These are phyloP conservation scores for Zeus faber DNA, from an alignment of 2,113 vertebrate genomes.

Conservation along the genomic window DNA sequence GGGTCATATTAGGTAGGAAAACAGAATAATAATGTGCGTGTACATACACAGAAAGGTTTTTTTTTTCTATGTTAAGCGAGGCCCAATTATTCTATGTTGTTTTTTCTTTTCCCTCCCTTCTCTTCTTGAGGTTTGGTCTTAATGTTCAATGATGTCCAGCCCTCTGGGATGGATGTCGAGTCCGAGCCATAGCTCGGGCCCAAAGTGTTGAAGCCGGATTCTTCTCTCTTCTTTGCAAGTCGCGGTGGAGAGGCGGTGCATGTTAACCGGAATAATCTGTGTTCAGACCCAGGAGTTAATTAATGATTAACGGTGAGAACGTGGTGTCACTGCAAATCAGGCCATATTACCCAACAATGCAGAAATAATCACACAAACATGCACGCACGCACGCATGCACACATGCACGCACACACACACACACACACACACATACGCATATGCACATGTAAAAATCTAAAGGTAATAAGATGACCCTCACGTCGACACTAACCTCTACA, in stretches of 20 bases:
- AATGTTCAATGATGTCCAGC: no score
- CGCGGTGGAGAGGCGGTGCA: not conserved
- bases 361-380: not conserved
- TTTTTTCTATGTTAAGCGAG: no score
- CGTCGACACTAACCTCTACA: constrained; percentile 8
- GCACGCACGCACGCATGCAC: not conserved
- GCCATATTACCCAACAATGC: not conserved
- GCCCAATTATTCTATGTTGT: no score
- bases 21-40: no score
- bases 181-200: no score
- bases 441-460: not conserved
- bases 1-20: no score
- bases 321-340: not conserved
- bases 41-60: no score
- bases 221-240: no score
- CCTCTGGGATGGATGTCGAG: no score
- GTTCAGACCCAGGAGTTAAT: not conserved
- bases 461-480: constrained; percentile 3
- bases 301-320: not conserved
- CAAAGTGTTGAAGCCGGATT: no score
- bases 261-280: not conserved
- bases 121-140: no score
- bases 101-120: no score
- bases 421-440: not conserved
- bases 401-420: not conserved